Percentiles rank a stretch among this genome's conserved stretches.
phyloP scores from a whole-genome alignment of 2,113 vertebrate species.

The Penelope pileata region DNA sequence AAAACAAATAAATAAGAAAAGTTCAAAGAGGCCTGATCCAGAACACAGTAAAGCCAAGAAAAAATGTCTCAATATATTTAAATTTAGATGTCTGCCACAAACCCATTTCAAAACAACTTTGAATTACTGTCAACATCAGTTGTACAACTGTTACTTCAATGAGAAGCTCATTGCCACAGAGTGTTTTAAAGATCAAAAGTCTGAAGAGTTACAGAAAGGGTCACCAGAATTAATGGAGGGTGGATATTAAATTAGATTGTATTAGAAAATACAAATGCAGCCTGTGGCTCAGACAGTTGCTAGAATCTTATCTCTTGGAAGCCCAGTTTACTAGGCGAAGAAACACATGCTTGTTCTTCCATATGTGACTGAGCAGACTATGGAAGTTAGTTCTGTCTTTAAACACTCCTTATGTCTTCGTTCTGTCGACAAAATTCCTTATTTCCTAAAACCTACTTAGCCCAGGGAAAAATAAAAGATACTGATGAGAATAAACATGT shows the following conservation, averaged over 20 bases:
- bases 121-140: background rate
- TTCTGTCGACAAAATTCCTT: background rate
- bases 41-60: background rate
- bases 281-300: background rate
- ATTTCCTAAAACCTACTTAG: background rate
- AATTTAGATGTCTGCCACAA: background rate
- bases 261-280: background rate
- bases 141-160: background rate
- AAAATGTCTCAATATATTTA: background rate
- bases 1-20: slow-evolving; percentile 32
- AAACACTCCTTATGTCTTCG: background rate
- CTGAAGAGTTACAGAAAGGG: background rate
- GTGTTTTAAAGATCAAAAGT: background rate
- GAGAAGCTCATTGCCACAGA: background rate
- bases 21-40: background rate
- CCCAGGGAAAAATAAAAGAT: background rate
- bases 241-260: background rate
- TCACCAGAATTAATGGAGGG: background rate
- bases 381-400: background rate
- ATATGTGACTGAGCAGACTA: background rate
- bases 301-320: background rate
- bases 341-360: background rate
- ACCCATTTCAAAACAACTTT: slow-evolving; percentile 3
- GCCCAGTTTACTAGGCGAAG: background rate
- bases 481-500: background rate